Evolutionary conservation across 2,113 vertebrate genomes (phyloP).

Genomic region (Microcebus murinus): DNA sequence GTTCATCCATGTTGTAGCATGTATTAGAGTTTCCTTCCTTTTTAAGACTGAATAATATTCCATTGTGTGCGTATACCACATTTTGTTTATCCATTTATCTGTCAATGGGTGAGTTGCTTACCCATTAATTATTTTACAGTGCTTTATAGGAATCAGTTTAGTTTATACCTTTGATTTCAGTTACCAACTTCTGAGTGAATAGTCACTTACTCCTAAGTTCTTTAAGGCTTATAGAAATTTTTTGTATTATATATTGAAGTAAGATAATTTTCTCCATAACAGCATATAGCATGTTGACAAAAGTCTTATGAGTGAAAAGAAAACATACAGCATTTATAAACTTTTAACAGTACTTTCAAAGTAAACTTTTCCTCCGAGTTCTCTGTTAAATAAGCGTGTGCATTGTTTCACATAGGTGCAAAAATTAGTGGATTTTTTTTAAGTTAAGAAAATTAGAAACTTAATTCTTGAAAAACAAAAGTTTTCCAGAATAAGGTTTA

Average conservation of each 20-base stretch:
- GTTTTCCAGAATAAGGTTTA: slow-evolving; percentile 32
- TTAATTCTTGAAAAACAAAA: neutral
- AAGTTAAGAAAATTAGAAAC: slow-evolving; percentile 40
- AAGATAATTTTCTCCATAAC: slow-evolving; percentile 34
- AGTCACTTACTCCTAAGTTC: neutral
- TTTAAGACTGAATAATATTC: neutral
- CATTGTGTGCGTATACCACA: neutral
- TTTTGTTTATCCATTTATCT: slow-evolving; percentile 11
- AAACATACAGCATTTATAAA: neutral
- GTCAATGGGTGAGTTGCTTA: neutral
- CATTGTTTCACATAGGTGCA: neutral
- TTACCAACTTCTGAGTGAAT: slow-evolving; percentile 29
- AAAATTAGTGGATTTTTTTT: neutral
- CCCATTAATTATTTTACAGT: neutral
- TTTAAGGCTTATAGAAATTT: slow-evolving; percentile 11
- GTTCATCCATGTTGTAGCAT: neutral
- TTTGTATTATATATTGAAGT: neutral
- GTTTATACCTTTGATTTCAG: neutral
- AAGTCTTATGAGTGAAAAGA: neutral
- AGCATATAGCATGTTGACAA: neutral
- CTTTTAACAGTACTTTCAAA: neutral
- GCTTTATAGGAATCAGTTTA: neutral
- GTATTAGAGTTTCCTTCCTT: neutral
- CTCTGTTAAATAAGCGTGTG: slow-evolving; percentile 17
- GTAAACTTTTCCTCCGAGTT: neutral